Percentiles rank a stretch among this genome's conserved stretches.
phyloP scores from a whole-genome alignment of 2,888 invertebrate genomes.

The Furcula furcula region DNA sequence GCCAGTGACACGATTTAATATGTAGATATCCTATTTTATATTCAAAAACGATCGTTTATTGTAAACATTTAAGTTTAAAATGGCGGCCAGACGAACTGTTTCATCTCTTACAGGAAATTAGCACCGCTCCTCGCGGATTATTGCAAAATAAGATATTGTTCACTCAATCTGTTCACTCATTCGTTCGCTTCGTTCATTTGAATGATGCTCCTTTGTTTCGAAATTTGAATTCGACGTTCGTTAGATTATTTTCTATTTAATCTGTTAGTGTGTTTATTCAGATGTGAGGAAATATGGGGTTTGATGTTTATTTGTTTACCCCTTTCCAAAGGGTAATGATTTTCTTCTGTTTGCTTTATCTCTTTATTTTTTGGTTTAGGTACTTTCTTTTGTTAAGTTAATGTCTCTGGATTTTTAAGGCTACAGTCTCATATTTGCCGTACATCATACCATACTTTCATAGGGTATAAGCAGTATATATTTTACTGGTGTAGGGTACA shows the following conservation, averaged over 20 bases:
- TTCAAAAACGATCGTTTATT: slow-evolving; percentile 50
- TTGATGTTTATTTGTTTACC: slow-evolving; percentile 8
- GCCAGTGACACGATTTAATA: slow-evolving; percentile 18
- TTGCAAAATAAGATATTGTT: slow-evolving; percentile 80
- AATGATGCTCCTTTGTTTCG: slow-evolving; percentile 67
- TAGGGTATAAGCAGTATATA: no score
- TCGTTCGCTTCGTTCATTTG: slow-evolving; percentile 61
- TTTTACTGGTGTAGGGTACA: no score
- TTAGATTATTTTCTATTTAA: slow-evolving; percentile 34
- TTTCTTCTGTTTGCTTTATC: no score
- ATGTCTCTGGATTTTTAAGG: no score
- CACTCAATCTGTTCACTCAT: slow-evolving; percentile 70
- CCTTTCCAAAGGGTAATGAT: no score
- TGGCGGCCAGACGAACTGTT: slow-evolving; percentile 51
- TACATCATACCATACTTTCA: no score
- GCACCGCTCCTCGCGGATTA: slow-evolving; percentile 74
- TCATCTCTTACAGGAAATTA: slow-evolving; percentile 79
- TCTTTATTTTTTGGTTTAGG: no score
- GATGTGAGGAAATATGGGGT: slow-evolving; percentile 18
- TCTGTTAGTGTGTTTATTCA: slow-evolving; percentile 28
- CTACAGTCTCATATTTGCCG: no score
- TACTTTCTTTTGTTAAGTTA: no score
- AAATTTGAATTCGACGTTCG: slow-evolving; percentile 46
- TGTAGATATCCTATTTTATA: slow-evolving; percentile 35
- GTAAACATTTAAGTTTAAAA: slow-evolving; percentile 60